Conservation (phyloP, 2,888 invertebrate species). For the Lochmaea capreae region DNA sequence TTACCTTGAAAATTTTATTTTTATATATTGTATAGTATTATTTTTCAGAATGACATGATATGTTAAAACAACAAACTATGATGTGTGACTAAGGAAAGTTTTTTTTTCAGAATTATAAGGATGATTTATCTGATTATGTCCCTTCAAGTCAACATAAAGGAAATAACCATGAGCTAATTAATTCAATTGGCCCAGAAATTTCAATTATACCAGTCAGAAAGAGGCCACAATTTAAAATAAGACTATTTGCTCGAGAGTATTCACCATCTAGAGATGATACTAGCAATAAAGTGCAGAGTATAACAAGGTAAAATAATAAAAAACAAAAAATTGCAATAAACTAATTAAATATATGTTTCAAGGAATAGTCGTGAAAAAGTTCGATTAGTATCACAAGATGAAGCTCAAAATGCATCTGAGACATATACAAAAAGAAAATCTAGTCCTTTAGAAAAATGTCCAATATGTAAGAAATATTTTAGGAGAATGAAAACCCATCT, state of each 20-base stretch:
- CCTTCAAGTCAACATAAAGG: slow-evolving; percentile 21
- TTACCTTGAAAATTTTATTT: not conserved
- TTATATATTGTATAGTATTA: not conserved
- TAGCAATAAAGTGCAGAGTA: slow-evolving; percentile 37
- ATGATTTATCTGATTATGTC: slow-evolving; percentile 28
- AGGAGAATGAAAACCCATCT: slow-evolving; percentile 66
- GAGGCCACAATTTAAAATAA: slow-evolving; percentile 53
- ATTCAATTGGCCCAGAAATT: slow-evolving; percentile 53
- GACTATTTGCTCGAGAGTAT: slow-evolving; percentile 50
- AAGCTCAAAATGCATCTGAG: slow-evolving; percentile 55
- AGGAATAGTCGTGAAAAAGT: slow-evolving; percentile 54
- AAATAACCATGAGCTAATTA: slow-evolving; percentile 45
- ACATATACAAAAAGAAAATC: slow-evolving; percentile 60
- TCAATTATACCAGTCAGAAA: slow-evolving; percentile 55
- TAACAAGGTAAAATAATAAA: slow-evolving; percentile 39
- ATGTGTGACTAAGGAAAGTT: not conserved
- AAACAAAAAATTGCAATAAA: slow-evolving; percentile 11
- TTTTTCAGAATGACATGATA: not conserved
- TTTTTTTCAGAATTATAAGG: slow-evolving; percentile 15
- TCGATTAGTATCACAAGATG: slow-evolving; percentile 57
- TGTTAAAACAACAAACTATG: too few relatives aligned
- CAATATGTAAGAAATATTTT: slow-evolving; percentile 63
- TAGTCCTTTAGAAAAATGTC: slow-evolving; percentile 63
- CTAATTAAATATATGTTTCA: not conserved
- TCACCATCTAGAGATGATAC: slow-evolving; percentile 47